Conservation (phyloP, 2,797 vertebrate species). For the Paratrypauchen microcephalus region DNA sequence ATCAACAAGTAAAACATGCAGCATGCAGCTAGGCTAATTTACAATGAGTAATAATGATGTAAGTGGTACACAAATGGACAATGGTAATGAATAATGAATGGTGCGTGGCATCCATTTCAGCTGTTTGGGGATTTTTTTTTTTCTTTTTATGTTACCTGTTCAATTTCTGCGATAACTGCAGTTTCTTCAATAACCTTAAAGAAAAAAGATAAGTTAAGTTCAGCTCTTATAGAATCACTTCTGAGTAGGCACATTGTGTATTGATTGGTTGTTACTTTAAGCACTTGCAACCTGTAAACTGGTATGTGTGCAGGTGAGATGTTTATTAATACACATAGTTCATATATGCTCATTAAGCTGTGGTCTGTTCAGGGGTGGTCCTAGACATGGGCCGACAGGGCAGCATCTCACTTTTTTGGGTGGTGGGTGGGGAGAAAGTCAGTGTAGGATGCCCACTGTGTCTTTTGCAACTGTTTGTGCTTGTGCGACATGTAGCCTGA, state of each 20-base stretch:
- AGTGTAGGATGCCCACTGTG: too few species aligned
- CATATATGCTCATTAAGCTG: neutral
- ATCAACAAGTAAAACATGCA: slow-evolving; percentile 28
- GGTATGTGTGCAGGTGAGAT: slow-evolving; percentile 10
- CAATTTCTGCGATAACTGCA: slow-evolving; percentile 29
- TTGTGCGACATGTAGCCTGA: neutral
- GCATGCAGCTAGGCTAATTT: slow-evolving; percentile 10
- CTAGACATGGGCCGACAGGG: too few species aligned
- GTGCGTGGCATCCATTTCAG: neutral
- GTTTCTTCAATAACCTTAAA: neutral
- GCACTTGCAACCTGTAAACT: slow-evolving; percentile 37
- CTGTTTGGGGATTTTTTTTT: neutral
- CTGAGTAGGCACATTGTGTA: slow-evolving; percentile 19
- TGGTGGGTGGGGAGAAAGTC: too few species aligned
- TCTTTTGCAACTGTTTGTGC: neutral
- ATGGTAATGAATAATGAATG: neutral
- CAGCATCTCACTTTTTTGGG: too few species aligned
- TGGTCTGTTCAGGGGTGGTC: too few species aligned
- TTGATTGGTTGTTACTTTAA: slow-evolving; percentile 11
- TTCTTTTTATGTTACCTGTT: slow-evolving; percentile 36
- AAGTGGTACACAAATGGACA: slow-evolving; percentile 4
- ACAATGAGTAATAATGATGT: neutral
- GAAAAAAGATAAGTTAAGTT: neutral
- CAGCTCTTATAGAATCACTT: slow-evolving; percentile 12
- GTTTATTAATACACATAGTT: neutral